Conservation (phyloP, 2,888 invertebrate genomes). For the Caenorhabditis sp. region DNA sequence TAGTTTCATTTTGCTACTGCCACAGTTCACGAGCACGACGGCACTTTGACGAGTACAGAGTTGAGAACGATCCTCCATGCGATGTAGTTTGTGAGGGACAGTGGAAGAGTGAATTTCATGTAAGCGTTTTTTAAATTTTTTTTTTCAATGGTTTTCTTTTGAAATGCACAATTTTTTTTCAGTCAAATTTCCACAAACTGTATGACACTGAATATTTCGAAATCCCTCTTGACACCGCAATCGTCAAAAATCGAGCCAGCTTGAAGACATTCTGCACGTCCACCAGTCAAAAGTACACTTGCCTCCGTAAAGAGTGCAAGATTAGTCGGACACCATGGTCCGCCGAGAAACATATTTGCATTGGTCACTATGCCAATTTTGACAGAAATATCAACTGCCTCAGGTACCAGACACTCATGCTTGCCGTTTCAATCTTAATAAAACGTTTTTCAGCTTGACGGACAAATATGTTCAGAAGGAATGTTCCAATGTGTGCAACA, state of each 20-base stretch:
- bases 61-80: conserved; percentile 47
- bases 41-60: conserved; percentile 39
- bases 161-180: conserved; percentile 5
- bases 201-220: conserved; percentile 69
- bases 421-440: no score
- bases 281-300: conserved; percentile 64
- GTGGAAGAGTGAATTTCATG: conserved; percentile 72
- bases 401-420: no score
- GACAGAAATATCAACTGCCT: conserved; percentile 65
- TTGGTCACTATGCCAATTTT: conserved; percentile 58
- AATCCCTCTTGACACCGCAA: conserved; percentile 60
- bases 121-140: no score
- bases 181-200: conserved; percentile 65
- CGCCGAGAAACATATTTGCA: conserved; percentile 67
- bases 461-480: conserved; percentile 62
- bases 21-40: conserved; percentile 21
- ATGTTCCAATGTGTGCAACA: conserved; percentile 66
- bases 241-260: conserved; percentile 56
- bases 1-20: conserved; percentile 22
- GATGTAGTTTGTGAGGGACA: conserved; percentile 69
- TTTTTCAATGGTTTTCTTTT: background rate
- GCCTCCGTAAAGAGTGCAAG: conserved; percentile 58
- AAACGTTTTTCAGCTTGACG: conserved; percentile 59
- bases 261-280: conserved; percentile 65
- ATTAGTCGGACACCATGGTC: conserved; percentile 64